Conservation (phyloP, 2,797 vertebrate species). For the Alca torda region DNA sequence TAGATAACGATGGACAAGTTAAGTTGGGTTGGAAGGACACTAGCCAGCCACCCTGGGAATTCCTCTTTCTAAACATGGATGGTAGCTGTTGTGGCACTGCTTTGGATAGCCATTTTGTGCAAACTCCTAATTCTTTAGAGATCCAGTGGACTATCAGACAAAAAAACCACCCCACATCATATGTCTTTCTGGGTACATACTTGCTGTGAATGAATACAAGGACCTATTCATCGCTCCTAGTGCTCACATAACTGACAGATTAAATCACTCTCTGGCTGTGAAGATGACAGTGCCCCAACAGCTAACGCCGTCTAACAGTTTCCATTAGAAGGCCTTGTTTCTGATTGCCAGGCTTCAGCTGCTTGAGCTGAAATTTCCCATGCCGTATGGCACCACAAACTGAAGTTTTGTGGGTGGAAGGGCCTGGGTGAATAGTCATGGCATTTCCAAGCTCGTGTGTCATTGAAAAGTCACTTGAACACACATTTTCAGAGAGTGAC, state of each 20-base stretch:
- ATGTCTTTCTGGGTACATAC: not conserved
- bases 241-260: conserved; percentile 50
- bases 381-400: not conserved
- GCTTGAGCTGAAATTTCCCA: conserved; percentile 35
- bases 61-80: not conserved
- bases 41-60: not conserved
- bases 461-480: not conserved
- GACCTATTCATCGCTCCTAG: conserved; percentile 31
- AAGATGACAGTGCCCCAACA: conserved; percentile 37
- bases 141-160: not conserved
- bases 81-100: not conserved
- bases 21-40: not conserved
- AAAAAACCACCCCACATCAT: not conserved
- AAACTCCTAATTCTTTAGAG: not conserved
- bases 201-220: conserved; percentile 45
- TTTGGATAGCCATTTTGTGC: not conserved
- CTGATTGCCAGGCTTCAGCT: not conserved
- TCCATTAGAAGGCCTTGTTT: conserved; percentile 2
- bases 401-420: not conserved
- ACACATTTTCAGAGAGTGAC: not conserved
- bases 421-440: not conserved
- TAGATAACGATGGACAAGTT: not conserved
- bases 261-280: conserved; percentile 33
- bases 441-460: not conserved
- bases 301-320: conserved; percentile 17